Percentiles rank a stretch among this genome's conserved stretches.
phyloP scores from a whole-genome alignment of 2,113 vertebrate species.

The Glaucidium brasilianum region DNA sequence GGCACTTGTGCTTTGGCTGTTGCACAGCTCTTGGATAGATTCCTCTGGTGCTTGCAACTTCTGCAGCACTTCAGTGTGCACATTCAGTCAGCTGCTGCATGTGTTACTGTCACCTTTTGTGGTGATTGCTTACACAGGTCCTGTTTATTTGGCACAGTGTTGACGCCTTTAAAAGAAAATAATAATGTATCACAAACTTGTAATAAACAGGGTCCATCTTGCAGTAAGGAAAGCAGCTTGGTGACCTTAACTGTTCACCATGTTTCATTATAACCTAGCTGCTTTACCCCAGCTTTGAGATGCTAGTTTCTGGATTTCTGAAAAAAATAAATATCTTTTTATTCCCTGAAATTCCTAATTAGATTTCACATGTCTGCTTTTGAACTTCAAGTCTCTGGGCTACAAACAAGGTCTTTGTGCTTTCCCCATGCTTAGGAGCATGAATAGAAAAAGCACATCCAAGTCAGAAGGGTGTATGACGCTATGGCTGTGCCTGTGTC shows the following conservation, averaged over 20 bases:
- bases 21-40: neutral
- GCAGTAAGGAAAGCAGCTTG: neutral
- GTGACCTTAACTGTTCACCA: neutral
- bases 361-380: conserved; percentile 21
- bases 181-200: neutral
- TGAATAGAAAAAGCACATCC: conserved; percentile 1
- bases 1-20: neutral
- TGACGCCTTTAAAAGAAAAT: neutral
- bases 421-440: neutral
- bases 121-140: neutral
- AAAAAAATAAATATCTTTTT: too few relatives aligned
- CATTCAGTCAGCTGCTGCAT: neutral
- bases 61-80: neutral
- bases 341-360: conserved; percentile 8
- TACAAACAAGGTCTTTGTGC: conserved; percentile 43
- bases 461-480: conserved; percentile 8
- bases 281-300: neutral
- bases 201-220: neutral
- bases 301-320: neutral
- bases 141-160: neutral
- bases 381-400: conserved; percentile 2
- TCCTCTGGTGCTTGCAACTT: neutral
- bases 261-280: neutral
- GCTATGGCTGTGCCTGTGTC: neutral
- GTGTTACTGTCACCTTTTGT: neutral